Evolutionary conservation across 2,888 invertebrate species (phyloP).

Genomic region (Philonicus albiceps): DNA sequence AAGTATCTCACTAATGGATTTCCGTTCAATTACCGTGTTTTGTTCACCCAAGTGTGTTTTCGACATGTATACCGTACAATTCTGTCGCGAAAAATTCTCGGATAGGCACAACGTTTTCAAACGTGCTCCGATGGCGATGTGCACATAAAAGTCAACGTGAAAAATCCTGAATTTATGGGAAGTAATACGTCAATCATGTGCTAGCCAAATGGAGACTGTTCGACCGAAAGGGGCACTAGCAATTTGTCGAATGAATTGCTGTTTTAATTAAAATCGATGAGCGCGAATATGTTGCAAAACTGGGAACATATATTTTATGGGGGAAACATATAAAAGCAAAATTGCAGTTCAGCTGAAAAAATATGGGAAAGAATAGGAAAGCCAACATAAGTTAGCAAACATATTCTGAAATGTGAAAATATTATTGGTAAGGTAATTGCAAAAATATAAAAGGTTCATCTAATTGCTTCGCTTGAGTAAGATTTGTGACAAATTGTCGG

Average conservation of each 20-base stretch:
- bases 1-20: neutral
- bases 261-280: neutral
- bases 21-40: neutral
- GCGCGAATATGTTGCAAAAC: neutral
- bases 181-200: neutral
- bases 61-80: neutral
- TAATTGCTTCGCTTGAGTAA: neutral
- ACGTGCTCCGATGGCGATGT: neutral
- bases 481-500: neutral
- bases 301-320: neutral
- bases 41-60: neutral
- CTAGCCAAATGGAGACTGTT: neutral
- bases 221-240: neutral
- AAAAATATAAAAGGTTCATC: neutral
- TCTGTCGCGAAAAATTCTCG: neutral
- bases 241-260: neutral
- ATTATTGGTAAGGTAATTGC: neutral
- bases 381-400: neutral
- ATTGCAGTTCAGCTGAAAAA: neutral
- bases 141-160: neutral
- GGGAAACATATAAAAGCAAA: neutral
- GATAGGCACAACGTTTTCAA: neutral
- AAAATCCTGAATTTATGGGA: neutral
- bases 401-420: neutral
- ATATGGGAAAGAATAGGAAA: neutral